These are phyloP conservation scores for Cinclus cinclus DNA, from an alignment of 2,113 vertebrate genomes.

Conservation along the genomic window DNA sequence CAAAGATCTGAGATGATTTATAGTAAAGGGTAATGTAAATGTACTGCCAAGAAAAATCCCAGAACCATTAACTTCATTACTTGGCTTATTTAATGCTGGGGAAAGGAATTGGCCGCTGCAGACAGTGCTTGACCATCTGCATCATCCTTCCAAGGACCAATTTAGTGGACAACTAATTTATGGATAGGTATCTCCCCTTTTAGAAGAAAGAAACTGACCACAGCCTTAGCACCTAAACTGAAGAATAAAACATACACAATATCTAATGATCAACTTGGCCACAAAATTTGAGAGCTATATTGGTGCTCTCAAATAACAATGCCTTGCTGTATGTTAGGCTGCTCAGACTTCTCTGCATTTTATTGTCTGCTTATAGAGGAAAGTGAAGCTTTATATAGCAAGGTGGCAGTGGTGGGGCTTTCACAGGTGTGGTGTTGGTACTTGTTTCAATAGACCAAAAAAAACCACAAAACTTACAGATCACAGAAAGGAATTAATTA, in stretches of 20 bases:
- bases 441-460: neutral
- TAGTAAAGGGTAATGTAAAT: neutral
- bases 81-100: neutral
- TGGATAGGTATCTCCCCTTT: neutral
- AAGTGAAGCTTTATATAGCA: neutral
- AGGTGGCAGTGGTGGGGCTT: neutral
- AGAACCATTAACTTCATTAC: neutral
- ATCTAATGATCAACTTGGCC: neutral
- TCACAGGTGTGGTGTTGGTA: neutral
- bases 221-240: neutral
- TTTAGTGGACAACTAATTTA: neutral
- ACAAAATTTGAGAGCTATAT: neutral
- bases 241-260: neutral
- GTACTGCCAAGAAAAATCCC: neutral
- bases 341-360: neutral
- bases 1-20: neutral
- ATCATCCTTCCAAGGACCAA: neutral
- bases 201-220: neutral
- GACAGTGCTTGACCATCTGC: neutral
- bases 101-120: neutral
- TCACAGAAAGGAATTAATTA: neutral
- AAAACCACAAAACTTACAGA: neutral
- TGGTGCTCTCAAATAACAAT: neutral
- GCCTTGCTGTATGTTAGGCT: fast-evolving
- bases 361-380: neutral